These are phyloP conservation scores for Toxonevra muliebris DNA, from an alignment of 2,888 invertebrate species.

Conservation along the genomic window DNA sequence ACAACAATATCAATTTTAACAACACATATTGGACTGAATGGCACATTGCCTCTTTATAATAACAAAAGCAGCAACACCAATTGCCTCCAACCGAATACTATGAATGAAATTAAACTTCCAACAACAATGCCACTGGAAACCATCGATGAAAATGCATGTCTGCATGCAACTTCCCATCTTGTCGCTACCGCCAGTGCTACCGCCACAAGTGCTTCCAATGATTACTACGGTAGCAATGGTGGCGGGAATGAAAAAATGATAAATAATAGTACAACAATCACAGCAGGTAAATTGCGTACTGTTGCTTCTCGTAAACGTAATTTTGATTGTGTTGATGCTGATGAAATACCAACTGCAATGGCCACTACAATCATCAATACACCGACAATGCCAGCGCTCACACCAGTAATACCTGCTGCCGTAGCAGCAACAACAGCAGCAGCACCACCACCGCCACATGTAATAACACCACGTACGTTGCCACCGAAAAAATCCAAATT, in stretches of 20 bases:
- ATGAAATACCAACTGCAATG: constrained; percentile 14
- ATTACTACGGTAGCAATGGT: constrained; percentile 40
- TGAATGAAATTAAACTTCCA: constrained; percentile 25
- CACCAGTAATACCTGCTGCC: constrained; percentile 48
- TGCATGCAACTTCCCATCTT: constrained; percentile 37
- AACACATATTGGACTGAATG: constrained; percentile 16
- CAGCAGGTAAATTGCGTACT: constrained; percentile 42
- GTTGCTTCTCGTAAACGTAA: constrained; percentile 57
- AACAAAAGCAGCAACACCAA: constrained; percentile 30
- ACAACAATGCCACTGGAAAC: constrained; percentile 46
- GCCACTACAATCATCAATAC: constrained; percentile 16
- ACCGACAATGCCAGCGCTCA: constrained; percentile 34
- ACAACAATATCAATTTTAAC: constrained; percentile 31
- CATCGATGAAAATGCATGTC: constrained; percentile 52
- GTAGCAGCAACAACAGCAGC: constrained; percentile 28
- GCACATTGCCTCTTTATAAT: constrained; percentile 11
- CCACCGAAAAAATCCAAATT: constrained; percentile 59
- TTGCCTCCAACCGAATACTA: constrained; percentile 39
- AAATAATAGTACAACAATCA: constrained; percentile 29
- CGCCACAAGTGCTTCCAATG: constrained; percentile 25
- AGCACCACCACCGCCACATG: constrained; percentile 35
- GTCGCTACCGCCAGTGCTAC: constrained; percentile 22
- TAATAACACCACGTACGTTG: constrained; percentile 52
- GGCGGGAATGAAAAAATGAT: constrained; percentile 30
- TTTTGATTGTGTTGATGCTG: constrained; percentile 49